phyloP scores from a whole-genome alignment of 2,113 vertebrate species.

The Terrapene triunguis region DNA sequence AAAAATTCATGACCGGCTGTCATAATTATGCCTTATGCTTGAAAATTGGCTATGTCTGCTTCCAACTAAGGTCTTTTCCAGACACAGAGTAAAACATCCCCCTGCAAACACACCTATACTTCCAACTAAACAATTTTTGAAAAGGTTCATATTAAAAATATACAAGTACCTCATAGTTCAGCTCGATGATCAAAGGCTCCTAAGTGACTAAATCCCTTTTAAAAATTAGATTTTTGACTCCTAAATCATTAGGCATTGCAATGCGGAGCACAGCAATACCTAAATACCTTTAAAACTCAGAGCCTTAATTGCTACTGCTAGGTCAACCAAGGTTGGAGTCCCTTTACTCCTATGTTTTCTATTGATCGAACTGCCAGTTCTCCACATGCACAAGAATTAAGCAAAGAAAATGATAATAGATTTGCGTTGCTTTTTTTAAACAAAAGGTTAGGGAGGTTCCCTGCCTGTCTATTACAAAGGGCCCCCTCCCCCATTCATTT shows the following conservation, averaged over 20 bases:
- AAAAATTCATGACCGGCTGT: background rate
- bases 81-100: too few species aligned
- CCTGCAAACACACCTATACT: too few species aligned
- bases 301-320: background rate
- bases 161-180: background rate
- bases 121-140: too few species aligned
- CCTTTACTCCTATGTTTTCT: background rate
- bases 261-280: background rate
- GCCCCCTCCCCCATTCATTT: rapidly evolving
- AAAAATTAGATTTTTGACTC: background rate
- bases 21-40: background rate
- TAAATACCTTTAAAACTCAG: background rate
- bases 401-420: background rate
- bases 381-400: background rate
- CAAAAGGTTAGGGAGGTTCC: background rate
- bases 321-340: rapidly evolving
- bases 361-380: rapidly evolving
- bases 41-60: too few species aligned
- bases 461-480: background rate
- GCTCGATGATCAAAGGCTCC: background rate
- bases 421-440: background rate
- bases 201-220: background rate
- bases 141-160: too few species aligned
- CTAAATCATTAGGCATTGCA: background rate
- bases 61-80: too few species aligned